Evolutionary conservation across 92 coral and sea anemone genomes (phyloP), one percentile per base, ranked within the genome.

Genomic region (Umimayanthus kanabou): DNA sequence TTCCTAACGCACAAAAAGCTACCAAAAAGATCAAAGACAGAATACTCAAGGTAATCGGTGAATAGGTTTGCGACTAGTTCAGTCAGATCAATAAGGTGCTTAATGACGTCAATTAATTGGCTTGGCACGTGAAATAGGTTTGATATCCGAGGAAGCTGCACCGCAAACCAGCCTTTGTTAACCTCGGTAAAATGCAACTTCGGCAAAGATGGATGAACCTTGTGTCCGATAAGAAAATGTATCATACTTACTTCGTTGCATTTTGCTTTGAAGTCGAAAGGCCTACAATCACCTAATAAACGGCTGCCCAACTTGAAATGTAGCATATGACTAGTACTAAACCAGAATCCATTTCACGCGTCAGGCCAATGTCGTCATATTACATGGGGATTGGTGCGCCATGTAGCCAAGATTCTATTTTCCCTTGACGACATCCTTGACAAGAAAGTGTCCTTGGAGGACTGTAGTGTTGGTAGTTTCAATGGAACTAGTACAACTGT

Each of bases 1-100:
- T 96, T 77, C 98, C 98, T 15, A 90, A 92, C 82, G 95, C 98
- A 42, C 92, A 81, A 80, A 96, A 93, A 84, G 95, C 96, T 18
- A 90, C 98, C 2, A 93, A 92, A 86, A 95, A 93, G 90, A 95
- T 96, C 89, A 96, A 91, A 83, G 98, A 95, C 67, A 90, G 94
- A 82, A 93, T 96, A 82, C 88, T 96, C 14, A 88, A 85, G 65
- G 87, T 91, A 39, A 85, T 92, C 15, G 94, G 94, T 11, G 94
- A 89, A 37, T 92, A 74, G 23, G 8, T 1, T 29, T 45, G 16
- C 26, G 57, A 29, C 29, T 7, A 9, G 14, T 33, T 33, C 37
- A 0, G 16, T 13, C 1, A 22, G 5, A 13, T 18, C n/a, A 23
- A 69, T 6, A 11, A n/a, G 25, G 77, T 33, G 58, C 58, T 9